Base-by-base conservation (phyloP, 2,888 invertebrate species). In the Drosophila aldrichi region DNA sequence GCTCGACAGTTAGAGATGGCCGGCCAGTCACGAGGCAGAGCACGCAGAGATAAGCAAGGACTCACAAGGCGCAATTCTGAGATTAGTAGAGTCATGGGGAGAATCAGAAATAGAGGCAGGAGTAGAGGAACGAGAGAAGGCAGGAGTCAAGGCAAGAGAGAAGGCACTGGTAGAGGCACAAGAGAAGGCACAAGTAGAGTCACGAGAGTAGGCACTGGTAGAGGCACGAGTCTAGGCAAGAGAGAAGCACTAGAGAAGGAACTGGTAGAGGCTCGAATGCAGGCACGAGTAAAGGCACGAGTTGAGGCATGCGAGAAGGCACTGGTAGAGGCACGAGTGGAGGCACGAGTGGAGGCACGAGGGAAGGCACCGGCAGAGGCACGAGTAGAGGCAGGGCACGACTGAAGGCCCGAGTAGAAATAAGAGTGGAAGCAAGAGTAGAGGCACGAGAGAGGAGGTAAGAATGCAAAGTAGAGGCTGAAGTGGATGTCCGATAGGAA, bases 1-100 rank as follows among this genome's bases (percentile, higher is more conserved):
- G 32, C 16, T 20, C 22, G 2, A 10, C 12, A 22, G 22, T 20
- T 46, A 55, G 65, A 55, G 65, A 65, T 71, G 70, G 6, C 25
- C 5, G 14, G 10, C 25, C 43, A 18, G 18, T 32, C 52, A 51
- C 38, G 49, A 59, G 12, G 4, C 36, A 25, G 8, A 38, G 14
- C 36, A 22, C 10, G 38, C 38, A 22, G 9, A 12, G 18, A 44
- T 12, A 8, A 18, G 49, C 32, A 10, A 32, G 3, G 12, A 12
- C 5, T 9, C 2, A 7, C 18, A 25, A 8, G 25, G 46, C 16
- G 44, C 4, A 14, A 6, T 14, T 1, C 5, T 3, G 14, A 7
- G 43, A 12, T 12, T 7, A 38, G 38, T 38, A n/a, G n/a, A 32
- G 32, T 9, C 32, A 48, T 3, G n/a, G n/a, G 5, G 10, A 5